A percentile compares a stretch with the other conserved stretches of the same genome.
Evolutionary conservation across 1,140 invertebrate genomes (phyloP).

Genomic region (Sipha flava): DNA sequence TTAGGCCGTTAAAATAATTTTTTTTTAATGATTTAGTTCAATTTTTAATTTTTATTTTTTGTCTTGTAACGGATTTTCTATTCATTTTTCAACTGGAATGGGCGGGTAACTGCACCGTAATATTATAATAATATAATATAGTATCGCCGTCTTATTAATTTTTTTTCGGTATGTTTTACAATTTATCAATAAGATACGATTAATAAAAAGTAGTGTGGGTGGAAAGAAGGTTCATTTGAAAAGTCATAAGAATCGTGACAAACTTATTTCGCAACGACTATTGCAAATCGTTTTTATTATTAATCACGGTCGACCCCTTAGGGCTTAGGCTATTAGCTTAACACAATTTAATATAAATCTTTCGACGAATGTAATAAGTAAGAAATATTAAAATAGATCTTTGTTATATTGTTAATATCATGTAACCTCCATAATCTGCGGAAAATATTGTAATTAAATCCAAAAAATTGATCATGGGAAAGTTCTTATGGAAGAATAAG

Average conservation of each 20-base stretch:
- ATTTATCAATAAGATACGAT: not conserved
- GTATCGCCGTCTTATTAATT: not conserved
- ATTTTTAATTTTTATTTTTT: not conserved
- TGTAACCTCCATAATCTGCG: not conserved
- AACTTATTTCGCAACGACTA: constrained; percentile 16
- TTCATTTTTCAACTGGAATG: not conserved
- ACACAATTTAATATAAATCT: not conserved
- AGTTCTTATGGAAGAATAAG: not conserved
- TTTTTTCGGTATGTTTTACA: not conserved
- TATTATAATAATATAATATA: not conserved
- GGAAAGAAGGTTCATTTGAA: not conserved
- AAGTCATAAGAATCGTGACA: constrained; percentile 23
- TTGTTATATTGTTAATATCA: not conserved
- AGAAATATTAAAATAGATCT: not conserved
- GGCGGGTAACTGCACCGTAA: not conserved
- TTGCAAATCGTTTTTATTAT: constrained; percentile 17
- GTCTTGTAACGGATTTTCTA: not conserved
- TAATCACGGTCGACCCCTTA: not conserved
- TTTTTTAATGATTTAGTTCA: not conserved
- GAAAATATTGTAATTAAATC: constrained; percentile 12
- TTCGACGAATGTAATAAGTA: not conserved
- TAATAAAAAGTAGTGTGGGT: not conserved
- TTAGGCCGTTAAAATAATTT: not conserved
- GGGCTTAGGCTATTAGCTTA: not conserved
- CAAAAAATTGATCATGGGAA: constrained; percentile 16